A percentile compares a stretch with the other conserved stretches of the same genome.
Conservation (phyloP, 2,888 invertebrate genomes). For the Thalpophila matura region DNA sequence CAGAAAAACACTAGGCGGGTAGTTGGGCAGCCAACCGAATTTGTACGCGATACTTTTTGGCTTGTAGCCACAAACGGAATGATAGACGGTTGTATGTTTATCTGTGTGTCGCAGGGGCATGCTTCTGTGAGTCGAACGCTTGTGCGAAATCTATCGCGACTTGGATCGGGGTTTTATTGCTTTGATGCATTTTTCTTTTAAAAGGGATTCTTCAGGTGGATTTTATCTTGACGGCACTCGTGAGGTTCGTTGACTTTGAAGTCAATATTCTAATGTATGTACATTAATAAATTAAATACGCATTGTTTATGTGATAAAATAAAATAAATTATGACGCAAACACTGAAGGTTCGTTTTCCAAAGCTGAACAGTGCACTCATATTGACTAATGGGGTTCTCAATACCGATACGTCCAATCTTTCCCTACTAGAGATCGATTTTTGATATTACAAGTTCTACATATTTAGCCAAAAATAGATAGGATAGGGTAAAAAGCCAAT, state of each 20-base stretch:
- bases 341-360: too few species aligned
- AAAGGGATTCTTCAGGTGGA: constrained; percentile 18
- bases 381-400: too few species aligned
- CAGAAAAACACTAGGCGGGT: constrained; percentile 39
- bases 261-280: too few species aligned
- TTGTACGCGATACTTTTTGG: constrained; percentile 46
- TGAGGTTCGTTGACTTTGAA: neutral
- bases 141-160: constrained; percentile 29
- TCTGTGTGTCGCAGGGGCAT: constrained; percentile 31
- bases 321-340: too few species aligned
- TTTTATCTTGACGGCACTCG: constrained; percentile 5
- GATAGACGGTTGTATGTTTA: constrained; percentile 48
- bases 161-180: constrained; percentile 18
- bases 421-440: too few species aligned
- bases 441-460: too few species aligned
- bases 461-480: too few species aligned
- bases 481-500: too few species aligned
- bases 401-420: too few species aligned
- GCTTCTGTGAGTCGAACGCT: constrained; percentile 43
- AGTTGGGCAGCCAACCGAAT: constrained; percentile 12
- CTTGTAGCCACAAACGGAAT: constrained; percentile 45
- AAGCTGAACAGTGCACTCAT: too few species aligned
- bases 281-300: constrained; percentile 17
- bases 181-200: neutral
- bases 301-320: too few species aligned